Conservation (phyloP, 2,113 vertebrate species). For the Bubalus kerabau region DNA sequence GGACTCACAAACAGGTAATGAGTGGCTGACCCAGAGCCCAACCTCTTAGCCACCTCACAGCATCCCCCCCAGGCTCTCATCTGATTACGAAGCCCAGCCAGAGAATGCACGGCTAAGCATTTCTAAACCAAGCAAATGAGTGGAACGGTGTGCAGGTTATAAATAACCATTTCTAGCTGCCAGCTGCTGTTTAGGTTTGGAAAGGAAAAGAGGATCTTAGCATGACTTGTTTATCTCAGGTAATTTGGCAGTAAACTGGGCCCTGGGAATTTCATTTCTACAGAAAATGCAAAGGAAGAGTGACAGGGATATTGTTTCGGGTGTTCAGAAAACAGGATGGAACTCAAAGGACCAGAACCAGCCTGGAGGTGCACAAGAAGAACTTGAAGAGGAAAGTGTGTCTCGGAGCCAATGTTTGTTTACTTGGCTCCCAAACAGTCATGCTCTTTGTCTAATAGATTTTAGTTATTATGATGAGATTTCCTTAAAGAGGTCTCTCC, state of each 20-base stretch:
- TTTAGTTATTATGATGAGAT: neutral
- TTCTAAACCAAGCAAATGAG: neutral
- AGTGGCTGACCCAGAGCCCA: neutral
- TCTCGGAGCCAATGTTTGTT: neutral
- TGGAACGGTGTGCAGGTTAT: neutral
- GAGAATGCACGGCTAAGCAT: neutral
- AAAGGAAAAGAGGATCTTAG: conserved; percentile 48
- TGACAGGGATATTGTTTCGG: conserved; percentile 30
- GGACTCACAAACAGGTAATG: neutral
- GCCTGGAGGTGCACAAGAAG: neutral
- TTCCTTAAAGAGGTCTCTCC: neutral
- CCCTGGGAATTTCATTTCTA: conserved; percentile 53
- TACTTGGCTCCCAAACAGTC: neutral
- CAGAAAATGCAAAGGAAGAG: conserved; percentile 41
- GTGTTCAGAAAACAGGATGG: neutral
- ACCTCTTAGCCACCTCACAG: neutral
- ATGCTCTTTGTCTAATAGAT: neutral
- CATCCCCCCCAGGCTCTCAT: neutral
- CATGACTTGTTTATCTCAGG: conserved; percentile 65
- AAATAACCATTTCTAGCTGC: conserved; percentile 56
- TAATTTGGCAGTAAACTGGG: conserved; percentile 62
- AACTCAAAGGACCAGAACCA: neutral
- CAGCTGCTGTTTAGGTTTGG: conserved; percentile 60
- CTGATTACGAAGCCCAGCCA: neutral
- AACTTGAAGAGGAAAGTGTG: neutral